Evolutionary conservation across 2,888 invertebrate genomes (phyloP).

Genomic region (Margaritifera margaritifera): DNA sequence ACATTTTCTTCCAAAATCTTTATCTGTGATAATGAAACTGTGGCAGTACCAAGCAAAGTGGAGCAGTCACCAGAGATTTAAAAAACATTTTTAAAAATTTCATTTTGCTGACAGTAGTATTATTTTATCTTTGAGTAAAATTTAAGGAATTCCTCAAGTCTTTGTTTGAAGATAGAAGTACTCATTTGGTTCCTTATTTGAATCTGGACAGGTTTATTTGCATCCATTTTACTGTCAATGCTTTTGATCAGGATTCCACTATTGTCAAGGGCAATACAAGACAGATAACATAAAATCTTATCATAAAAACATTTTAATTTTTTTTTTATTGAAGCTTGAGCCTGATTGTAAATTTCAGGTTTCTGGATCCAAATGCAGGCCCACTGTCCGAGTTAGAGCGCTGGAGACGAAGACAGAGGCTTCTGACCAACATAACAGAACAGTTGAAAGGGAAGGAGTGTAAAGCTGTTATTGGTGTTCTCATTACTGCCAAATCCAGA

Average conservation of each 20-base stretch:
- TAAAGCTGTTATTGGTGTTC: conserved; percentile 71
- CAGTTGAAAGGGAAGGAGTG: conserved; percentile 72
- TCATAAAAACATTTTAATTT: background rate
- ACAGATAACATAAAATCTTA: too few species aligned
- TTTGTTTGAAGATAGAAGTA: conserved; percentile 1
- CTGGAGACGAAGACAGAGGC: conserved; percentile 69
- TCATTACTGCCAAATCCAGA: conserved; percentile 72
- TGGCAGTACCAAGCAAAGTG: too few species aligned
- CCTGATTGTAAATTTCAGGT: conserved; percentile 37
- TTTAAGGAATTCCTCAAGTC: background rate
- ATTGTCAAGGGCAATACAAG: too few species aligned
- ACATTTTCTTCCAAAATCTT: too few species aligned
- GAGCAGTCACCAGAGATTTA: too few species aligned
- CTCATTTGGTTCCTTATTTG: background rate
- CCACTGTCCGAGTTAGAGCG: conserved; percentile 71
- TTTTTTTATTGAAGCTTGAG: background rate
- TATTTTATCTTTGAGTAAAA: background rate
- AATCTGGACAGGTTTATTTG: too few species aligned
- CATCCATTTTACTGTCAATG: too few species aligned
- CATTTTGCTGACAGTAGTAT: too few species aligned
- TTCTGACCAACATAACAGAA: conserved; percentile 71
- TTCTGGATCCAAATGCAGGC: conserved; percentile 69
- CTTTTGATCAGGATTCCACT: too few species aligned
- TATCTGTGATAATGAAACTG: too few species aligned
- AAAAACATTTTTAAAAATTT: too few species aligned